Evolutionary conservation across 2,888 invertebrate species (phyloP).

Genomic region (Aporophyla nigra): DNA sequence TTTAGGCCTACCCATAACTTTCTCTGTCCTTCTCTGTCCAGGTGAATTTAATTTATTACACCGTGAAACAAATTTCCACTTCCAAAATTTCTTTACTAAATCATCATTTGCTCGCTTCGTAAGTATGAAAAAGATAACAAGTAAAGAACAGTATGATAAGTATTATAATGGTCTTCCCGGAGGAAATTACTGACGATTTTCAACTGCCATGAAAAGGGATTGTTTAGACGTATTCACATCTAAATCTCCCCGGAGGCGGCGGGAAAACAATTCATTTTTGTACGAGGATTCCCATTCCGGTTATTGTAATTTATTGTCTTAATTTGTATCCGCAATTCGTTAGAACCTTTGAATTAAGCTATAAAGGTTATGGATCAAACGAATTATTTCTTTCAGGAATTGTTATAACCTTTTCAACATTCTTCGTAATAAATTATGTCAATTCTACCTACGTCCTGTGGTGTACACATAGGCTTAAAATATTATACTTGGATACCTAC

Average conservation of each 20-base stretch:
- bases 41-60: constrained; percentile 17
- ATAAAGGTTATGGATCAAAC: constrained; percentile 32
- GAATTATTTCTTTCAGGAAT: constrained; percentile 14
- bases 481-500: not conserved
- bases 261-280: constrained; percentile 60
- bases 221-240: constrained; percentile 70
- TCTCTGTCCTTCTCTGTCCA: not conserved
- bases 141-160: constrained; percentile 56
- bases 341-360: constrained; percentile 47
- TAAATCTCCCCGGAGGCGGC: constrained; percentile 61
- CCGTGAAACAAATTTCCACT: constrained; percentile 10
- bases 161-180: constrained; percentile 69
- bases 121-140: constrained; percentile 39
- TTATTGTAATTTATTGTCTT: constrained; percentile 44
- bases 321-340: constrained; percentile 52
- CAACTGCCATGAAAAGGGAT: constrained; percentile 66
- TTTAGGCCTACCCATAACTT: constrained; percentile 9
- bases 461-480: not conserved
- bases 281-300: constrained; percentile 35
- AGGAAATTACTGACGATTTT: constrained; percentile 71
- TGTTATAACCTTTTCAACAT: not conserved
- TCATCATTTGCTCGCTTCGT: not conserved
- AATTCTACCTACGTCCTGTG: not conserved
- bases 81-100: constrained; percentile 13
- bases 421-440: constrained; percentile 2